Percentiles rank a stretch among this genome's conserved stretches.
These are phyloP conservation scores for Leptosomus discolor DNA, from an alignment of 2,113 vertebrate species.

Conservation along the genomic window DNA sequence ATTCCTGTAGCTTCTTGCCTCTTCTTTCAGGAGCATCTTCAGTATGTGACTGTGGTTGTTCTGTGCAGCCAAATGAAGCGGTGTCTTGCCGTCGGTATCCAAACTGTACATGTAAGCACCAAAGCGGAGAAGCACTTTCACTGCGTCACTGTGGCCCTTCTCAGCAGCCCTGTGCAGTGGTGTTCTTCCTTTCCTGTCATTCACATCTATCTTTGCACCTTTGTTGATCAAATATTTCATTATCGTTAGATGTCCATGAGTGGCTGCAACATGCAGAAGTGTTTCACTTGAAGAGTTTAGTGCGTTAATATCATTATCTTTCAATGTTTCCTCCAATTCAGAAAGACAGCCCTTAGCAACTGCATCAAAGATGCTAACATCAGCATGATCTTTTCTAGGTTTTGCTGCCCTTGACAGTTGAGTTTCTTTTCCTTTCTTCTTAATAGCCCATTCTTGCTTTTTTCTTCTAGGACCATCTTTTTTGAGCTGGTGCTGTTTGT, in stretches of 20 bases:
- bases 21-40: constrained; percentile 69
- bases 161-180: constrained; percentile 77
- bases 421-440: background rate
- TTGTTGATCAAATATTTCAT: constrained; percentile 70
- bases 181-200: constrained; percentile 68
- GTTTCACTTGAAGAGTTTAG: constrained; percentile 62
- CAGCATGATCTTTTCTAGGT: background rate
- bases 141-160: constrained; percentile 53
- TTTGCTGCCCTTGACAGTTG: background rate
- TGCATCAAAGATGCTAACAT: constrained; percentile 27
- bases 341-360: constrained; percentile 55
- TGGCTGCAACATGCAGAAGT: constrained; percentile 75
- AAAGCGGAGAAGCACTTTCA: constrained; percentile 36
- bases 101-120: constrained; percentile 64
- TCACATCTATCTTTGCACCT: constrained; percentile 69
- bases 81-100: constrained; percentile 61
- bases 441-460: background rate
- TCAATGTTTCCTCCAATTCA: constrained; percentile 54
- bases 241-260: constrained; percentile 55
- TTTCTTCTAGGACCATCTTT: background rate
- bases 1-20: constrained; percentile 56
- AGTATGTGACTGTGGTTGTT: constrained; percentile 51
- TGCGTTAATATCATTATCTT: constrained; percentile 31
- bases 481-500: background rate
- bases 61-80: constrained; percentile 69